Conservation (phyloP, 2,888 invertebrate species). For the Unio delphinus region DNA sequence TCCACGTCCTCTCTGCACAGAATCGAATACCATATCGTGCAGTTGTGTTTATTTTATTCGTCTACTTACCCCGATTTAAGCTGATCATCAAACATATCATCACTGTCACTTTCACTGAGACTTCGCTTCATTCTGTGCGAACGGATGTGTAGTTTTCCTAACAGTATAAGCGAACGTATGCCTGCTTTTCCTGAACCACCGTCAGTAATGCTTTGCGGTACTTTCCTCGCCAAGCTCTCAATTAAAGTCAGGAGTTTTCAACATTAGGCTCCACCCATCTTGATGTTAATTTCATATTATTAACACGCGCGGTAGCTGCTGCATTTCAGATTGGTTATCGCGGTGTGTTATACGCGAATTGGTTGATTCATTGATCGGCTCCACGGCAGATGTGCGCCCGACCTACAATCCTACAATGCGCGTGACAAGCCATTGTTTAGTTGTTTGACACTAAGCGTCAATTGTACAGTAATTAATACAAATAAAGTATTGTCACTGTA, state of each 20-base stretch:
- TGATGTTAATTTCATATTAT: conserved; percentile 40
- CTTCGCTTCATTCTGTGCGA: conserved; percentile 79
- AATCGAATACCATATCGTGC: not conserved
- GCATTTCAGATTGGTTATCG: conserved; percentile 38
- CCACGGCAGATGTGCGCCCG: too few species aligned
- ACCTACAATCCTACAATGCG: too few species aligned
- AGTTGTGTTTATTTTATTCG: not conserved
- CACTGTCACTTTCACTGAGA: conserved; percentile 86
- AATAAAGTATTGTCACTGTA: too few species aligned
- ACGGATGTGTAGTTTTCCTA: conserved; percentile 18
- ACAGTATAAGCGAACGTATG: conserved; percentile 25
- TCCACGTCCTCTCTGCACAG: not conserved
- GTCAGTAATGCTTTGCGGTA: conserved; percentile 35
- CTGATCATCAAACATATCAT: conserved; percentile 90
- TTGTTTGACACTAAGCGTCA: too few species aligned
- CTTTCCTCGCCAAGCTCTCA: conserved; percentile 41
- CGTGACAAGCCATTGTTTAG: too few species aligned
- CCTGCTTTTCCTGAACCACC: conserved; percentile 47
- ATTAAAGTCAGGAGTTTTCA: conserved; percentile 47
- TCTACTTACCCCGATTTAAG: conserved; percentile 89
- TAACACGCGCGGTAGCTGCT: conserved; percentile 35
- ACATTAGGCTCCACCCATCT: conserved; percentile 34
- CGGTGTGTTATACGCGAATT: conserved; percentile 40
- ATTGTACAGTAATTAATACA: too few species aligned
- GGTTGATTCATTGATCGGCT: conserved; percentile 29